Base-by-base conservation (phyloP, 2,113 vertebrate species). In the Plectropomus leopardus region DNA sequence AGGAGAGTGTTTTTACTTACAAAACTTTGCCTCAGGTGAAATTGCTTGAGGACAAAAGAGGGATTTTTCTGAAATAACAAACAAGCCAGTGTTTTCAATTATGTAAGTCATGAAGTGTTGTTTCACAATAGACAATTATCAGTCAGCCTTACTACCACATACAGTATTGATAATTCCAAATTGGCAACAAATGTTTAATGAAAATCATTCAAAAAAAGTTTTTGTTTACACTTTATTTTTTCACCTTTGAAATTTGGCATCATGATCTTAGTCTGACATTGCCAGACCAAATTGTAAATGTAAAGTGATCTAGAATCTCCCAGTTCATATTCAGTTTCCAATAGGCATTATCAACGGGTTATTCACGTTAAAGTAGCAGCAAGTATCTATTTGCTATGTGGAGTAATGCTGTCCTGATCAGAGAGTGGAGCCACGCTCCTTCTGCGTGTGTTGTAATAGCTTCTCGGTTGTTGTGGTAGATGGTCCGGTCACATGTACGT, bases 11-110 rank as follows among this genome's bases (percentile, higher is more conserved):
- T 71, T 58, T 78, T 21, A 34, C 45, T 17, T 32, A 28, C 36
- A 36, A 50, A 75, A 55, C 51, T 24, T 69, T 60, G 14, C 34
- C 42, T 63, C 10, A 0, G 68, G 70, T 36, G 28, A 44, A 68
- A 75, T 36, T 17, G 2, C 36, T 28, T 32, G 9, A 36, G 14
- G 45, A 57, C 19, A 72, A 58, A 50, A 72, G 6, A 65, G 21
- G 6, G 48, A 24, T 66, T 50, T n/a, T 53, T 72, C 40, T 55
- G 26, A 47, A 72, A 67, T 47, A 24, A 44, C 30, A 42, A 78
- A 34, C 19, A 30, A 36, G 42, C 23, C 5, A 13, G 6, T 68
- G 42, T 47, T n/a, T n/a, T 59, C 15, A 28, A 30, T 58, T 7
- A 17, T 47, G 32, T 10, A 40, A 47, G 4, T 40, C 47, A 44